Percentiles rank a stretch among this genome's conserved stretches.
phyloP scores from a whole-genome alignment of 2,888 invertebrate genomes.

The Oscheius sp. region DNA sequence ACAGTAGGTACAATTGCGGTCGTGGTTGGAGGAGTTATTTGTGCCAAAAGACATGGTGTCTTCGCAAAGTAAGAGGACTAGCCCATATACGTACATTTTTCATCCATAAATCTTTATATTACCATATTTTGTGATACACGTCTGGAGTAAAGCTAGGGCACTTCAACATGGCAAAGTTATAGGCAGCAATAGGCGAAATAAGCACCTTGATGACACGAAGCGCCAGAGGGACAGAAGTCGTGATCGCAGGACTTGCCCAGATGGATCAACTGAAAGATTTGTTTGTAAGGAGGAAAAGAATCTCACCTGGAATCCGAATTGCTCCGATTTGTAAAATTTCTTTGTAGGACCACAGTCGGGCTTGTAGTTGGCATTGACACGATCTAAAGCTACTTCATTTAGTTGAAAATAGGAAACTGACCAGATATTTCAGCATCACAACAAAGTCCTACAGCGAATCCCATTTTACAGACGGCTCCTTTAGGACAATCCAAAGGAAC shows the following conservation, averaged over 20 bases:
- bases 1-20: not conserved
- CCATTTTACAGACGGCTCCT: constrained; percentile 35
- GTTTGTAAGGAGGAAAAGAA: too few relatives aligned
- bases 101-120: not conserved
- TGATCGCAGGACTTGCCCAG: constrained; percentile 48
- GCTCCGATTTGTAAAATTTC: constrained; percentile 36
- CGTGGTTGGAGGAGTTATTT: not conserved
- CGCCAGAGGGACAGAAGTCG: constrained; percentile 46
- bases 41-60: not conserved
- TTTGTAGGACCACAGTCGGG: constrained; percentile 46
- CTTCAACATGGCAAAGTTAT: not conserved
- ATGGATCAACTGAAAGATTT: constrained; percentile 30
- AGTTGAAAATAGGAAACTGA: too few relatives aligned
- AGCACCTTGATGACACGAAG: constrained; percentile 44
- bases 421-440: constrained; percentile 27
- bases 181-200: constrained; percentile 52
- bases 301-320: constrained; percentile 37
- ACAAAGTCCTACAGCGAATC: constrained; percentile 35
- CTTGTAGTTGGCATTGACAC: constrained; percentile 40
- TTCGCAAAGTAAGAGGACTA: not conserved
- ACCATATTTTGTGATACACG: constrained; percentile 23
- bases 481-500: constrained; percentile 36
- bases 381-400: constrained; percentile 11
- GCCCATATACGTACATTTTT: not conserved
- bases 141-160: constrained; percentile 29